Percentiles rank a stretch among this genome's conserved stretches.
phyloP scores from a whole-genome alignment of 2,797 vertebrate species.

The Anableps anableps region DNA sequence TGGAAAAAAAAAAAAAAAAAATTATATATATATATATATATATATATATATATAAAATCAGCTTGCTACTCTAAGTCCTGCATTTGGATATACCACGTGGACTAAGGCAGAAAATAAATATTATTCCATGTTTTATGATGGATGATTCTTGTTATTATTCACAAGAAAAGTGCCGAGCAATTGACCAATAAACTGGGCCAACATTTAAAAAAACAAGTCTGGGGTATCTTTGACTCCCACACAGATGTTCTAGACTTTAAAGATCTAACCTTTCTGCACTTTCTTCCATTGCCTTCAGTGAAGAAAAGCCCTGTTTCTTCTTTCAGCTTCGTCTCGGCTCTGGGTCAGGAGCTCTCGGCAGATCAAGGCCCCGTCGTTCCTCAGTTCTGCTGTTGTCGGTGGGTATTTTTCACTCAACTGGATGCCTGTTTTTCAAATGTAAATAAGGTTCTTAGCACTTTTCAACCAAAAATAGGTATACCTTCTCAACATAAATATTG shows the following conservation, averaged over 20 bases:
- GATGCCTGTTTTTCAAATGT: background rate
- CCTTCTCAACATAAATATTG: background rate
- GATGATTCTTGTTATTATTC: background rate
- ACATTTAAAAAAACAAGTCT: background rate
- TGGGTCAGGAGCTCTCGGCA: constrained; percentile 2
- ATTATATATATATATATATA: no score
- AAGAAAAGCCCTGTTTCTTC: background rate
- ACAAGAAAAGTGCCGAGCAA: background rate
- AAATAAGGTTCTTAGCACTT: constrained; percentile 1
- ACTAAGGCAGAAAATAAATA: background rate
- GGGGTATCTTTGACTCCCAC: background rate
- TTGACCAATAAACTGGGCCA: background rate
- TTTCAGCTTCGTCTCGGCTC: background rate
- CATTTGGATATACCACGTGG: background rate
- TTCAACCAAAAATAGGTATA: constrained; percentile 3
- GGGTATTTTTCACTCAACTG: background rate
- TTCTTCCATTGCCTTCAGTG: background rate
- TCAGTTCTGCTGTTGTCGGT: background rate
- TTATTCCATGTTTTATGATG: background rate
- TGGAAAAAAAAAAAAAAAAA: no score
- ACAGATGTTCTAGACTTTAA: background rate
- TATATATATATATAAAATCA: no score
- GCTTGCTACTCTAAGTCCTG: background rate
- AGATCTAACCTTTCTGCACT: background rate
- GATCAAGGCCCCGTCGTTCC: constrained; percentile 3